phyloP scores from a whole-genome alignment of 2,113 vertebrate species.

The Todiramphus chloris region DNA sequence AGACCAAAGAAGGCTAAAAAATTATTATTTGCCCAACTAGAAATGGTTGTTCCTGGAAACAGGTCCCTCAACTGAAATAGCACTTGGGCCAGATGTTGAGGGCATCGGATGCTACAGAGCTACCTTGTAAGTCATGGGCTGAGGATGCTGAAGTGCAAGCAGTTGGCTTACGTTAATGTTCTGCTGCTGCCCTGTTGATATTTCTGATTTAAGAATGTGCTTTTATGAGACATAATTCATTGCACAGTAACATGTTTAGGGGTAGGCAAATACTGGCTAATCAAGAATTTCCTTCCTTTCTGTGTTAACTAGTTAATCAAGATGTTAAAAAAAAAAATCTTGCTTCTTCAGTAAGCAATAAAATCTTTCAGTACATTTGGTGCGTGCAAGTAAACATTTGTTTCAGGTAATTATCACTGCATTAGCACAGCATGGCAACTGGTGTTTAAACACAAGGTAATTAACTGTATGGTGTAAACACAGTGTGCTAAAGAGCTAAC shows the following conservation, averaged over 20 bases:
- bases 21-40: neutral
- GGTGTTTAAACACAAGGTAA: slow-evolving; percentile 14
- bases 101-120: neutral
- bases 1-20: neutral
- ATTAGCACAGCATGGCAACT: slow-evolving; percentile 35
- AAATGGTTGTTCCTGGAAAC: neutral
- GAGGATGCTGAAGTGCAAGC: neutral
- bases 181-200: neutral
- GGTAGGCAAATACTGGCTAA: neutral
- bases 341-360: neutral
- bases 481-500: neutral
- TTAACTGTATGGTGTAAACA: slow-evolving; percentile 11
- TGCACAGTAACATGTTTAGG: neutral
- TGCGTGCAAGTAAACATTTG: slow-evolving; percentile 5
- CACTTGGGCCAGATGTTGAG: neutral
- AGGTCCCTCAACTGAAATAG: neutral
- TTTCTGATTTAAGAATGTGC: neutral
- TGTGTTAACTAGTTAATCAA: neutral
- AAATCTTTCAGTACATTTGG: neutral
- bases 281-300: neutral
- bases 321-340: neutral
- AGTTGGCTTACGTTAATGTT: neutral
- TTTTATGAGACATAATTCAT: neutral
- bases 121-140: neutral
- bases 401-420: slow-evolving; percentile 53